Percentiles rank a stretch among this genome's conserved stretches.
phyloP scores from a whole-genome alignment of 2,113 vertebrate species.

The Urocitellus parryii region DNA sequence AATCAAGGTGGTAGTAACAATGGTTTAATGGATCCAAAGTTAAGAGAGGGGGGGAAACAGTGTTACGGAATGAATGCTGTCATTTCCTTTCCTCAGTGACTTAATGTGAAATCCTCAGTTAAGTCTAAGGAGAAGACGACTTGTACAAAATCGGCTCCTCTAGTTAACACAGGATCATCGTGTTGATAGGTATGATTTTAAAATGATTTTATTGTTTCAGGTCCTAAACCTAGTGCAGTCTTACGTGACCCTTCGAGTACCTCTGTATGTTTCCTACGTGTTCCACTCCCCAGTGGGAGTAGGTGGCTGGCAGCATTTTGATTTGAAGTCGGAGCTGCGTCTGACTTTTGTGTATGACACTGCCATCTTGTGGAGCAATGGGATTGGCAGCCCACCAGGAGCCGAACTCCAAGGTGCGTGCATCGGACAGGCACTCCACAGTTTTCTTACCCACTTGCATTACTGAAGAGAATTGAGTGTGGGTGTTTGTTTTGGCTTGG shows the following conservation, averaged over 20 bases:
- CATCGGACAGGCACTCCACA: no score
- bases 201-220: conserved; percentile 80
- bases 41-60: not conserved
- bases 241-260: conserved; percentile 95
- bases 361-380: conserved; percentile 96
- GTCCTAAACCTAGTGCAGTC: conserved; percentile 97
- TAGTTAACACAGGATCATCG: not conserved
- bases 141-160: not conserved
- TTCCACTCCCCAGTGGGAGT: conserved; percentile 94
- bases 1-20: not conserved
- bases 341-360: conserved; percentile 98
- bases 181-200: not conserved
- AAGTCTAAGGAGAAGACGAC: not conserved
- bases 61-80: not conserved
- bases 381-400: conserved; percentile 94
- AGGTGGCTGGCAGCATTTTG: conserved; percentile 97
- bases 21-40: not conserved
- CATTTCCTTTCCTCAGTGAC: not conserved
- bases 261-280: conserved; percentile 95
- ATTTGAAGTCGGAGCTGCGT: conserved; percentile 94
- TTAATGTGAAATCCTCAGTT: not conserved
- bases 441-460: not conserved
- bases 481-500: not conserved
- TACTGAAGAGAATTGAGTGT: not conserved
- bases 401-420: conserved; percentile 94